Conservation (phyloP, 2,113 vertebrate species). For the Hiodon tergisus region DNA sequence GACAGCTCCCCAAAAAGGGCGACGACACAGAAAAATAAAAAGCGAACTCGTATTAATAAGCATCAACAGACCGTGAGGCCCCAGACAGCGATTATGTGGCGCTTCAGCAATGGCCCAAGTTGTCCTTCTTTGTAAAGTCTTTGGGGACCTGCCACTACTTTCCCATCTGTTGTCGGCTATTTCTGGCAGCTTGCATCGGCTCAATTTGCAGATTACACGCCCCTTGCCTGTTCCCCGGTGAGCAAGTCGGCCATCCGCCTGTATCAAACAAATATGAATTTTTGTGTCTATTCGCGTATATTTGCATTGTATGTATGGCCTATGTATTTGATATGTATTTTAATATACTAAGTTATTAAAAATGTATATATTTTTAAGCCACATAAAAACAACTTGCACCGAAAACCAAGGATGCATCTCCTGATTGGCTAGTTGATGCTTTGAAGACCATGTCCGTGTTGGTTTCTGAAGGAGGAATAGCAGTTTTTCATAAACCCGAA, state of each 20-base stretch:
- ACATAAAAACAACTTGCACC: too few relatives aligned
- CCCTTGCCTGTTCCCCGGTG: conserved; percentile 3
- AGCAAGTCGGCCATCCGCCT: not conserved
- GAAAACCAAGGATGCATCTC: too few relatives aligned
- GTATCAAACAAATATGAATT: not conserved
- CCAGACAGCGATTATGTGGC: not conserved
- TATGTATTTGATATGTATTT: too few relatives aligned
- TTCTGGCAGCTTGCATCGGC: conserved; percentile 25
- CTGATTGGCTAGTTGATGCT: too few relatives aligned
- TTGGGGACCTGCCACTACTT: conserved; percentile 11
- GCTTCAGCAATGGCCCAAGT: not conserved
- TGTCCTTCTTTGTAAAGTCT: not conserved
- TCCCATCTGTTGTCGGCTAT: conserved; percentile 28
- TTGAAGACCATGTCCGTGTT: too few relatives aligned
- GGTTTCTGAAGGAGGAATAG: too few relatives aligned
- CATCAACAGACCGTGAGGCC: not conserved
- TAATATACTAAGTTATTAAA: too few relatives aligned
- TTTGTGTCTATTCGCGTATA: not conserved
- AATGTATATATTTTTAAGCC: too few relatives aligned
- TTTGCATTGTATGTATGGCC: not conserved
- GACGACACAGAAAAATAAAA: not conserved
- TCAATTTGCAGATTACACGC: conserved; percentile 22
- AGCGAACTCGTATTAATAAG: not conserved
- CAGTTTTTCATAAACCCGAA: too few relatives aligned
- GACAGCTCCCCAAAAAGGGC: not conserved